Evolutionary conservation across 2,113 vertebrate species (phyloP), one percentile per base, ranked within the genome.

Genomic region (Athene cunicularia): DNA sequence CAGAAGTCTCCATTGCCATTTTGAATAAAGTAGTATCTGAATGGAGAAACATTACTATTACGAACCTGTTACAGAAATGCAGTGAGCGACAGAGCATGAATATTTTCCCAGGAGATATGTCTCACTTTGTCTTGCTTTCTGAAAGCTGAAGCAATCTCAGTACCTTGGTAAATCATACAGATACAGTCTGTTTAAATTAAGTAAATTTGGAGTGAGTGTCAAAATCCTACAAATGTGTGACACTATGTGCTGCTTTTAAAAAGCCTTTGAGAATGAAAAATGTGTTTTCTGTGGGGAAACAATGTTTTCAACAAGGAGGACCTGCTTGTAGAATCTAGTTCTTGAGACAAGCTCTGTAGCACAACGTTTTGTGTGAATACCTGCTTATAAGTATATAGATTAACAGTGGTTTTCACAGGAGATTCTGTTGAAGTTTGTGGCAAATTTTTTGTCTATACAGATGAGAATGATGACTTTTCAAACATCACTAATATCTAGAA

Each of bases 21-120:
- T 86, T 76, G 37, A 73, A 83, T 56, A 32, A 89, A 52, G 9
- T 30, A 16, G 7, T 41, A 33, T 60, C 32, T 55, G 53, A 75
- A 59, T 59, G 26, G 50, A 68, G 82, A 82, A 73, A 64, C 35
- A 9, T 27, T 47, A 30, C n/a, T 86, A 6, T 55, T 64, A 55
- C 53, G 32, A 47, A 3, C 24, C 5, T 49, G 21, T 58, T 58
- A 33, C 9, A 59, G 22, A 28, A 11, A 28, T 3, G 16, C 62
- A 68, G 14, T 18, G 39, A 80, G 55, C 0, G 0, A 41, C 58
- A 22, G 21, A 41, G 12, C 4, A 3, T 32, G 3, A 59, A 8
- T 53, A 21, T 70, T 83, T 80, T 86, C 63, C 55, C 22, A 56
- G 62, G 11, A 22, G n/a, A 27, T 41, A 20, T 73, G 15, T 45